A percentile compares a stretch with the other conserved stretches of the same genome.
Conservation (phyloP, 2,888 invertebrate genomes). For the Cybosia mesomella region DNA sequence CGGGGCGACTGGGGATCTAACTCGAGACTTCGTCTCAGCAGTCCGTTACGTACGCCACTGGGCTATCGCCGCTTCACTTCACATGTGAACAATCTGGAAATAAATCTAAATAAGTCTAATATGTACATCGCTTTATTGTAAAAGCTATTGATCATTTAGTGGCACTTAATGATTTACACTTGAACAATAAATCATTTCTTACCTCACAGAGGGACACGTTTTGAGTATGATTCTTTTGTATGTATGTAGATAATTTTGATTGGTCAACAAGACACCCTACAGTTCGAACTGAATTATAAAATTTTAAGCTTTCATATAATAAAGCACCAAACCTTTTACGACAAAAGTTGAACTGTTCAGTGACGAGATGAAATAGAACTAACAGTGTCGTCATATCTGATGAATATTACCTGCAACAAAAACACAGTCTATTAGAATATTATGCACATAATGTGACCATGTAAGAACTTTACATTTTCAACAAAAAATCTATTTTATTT, state of each 20-base stretch:
- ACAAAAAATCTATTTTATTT: no score
- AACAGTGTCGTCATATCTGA: not conserved
- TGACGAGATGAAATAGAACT: not conserved
- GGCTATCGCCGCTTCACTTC: no score
- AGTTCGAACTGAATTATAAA: not conserved
- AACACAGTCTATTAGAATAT: not conserved
- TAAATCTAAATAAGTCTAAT: not conserved
- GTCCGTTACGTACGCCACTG: no score
- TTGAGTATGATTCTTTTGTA: not conserved
- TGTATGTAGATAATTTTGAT: no score
- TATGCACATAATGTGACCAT: no score
- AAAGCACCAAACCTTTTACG: not conserved
- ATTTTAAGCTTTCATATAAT: not conserved
- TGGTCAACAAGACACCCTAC: no score
- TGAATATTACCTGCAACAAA: slow-evolving; percentile 5
- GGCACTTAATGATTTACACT: not conserved
- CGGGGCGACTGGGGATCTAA: no score
- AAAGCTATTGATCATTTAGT: not conserved
- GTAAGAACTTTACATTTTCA: no score
- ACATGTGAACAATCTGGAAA: not conserved
- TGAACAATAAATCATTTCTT: not conserved
- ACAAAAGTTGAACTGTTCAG: not conserved
- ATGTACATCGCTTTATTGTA: not conserved
- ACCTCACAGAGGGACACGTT: not conserved
- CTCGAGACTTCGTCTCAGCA: no score